Evolutionary conservation across 2,888 invertebrate genomes (phyloP).

Genomic region (Lomographa bimaculata): DNA sequence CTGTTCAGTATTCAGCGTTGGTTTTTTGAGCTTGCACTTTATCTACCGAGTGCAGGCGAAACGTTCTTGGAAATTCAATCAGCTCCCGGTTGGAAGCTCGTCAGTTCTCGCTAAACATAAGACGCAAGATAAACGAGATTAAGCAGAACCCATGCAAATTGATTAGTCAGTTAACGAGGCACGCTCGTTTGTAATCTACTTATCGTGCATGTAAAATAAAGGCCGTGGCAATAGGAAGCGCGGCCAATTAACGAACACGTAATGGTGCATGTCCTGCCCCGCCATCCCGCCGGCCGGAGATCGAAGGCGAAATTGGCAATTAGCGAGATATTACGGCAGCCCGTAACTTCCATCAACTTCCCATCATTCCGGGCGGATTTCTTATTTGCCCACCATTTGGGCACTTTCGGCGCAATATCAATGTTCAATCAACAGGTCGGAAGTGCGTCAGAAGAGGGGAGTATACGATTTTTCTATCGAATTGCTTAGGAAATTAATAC

Average conservation of each 20-base stretch:
- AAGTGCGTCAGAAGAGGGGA: slow-evolving; percentile 27
- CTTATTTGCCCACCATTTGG: slow-evolving; percentile 33
- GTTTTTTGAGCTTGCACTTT: slow-evolving; percentile 13
- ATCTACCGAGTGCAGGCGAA: slow-evolving; percentile 18
- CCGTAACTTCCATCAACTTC: slow-evolving; percentile 40
- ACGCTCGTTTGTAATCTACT: slow-evolving; percentile 14
- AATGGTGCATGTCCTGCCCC: slow-evolving; percentile 50
- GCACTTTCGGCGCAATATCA: slow-evolving; percentile 27
- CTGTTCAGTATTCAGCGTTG: slow-evolving; percentile 22
- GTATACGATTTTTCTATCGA: slow-evolving; percentile 29
- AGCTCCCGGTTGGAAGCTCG: slow-evolving; percentile 11
- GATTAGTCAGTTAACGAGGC: slow-evolving; percentile 9
- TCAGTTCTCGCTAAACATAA: slow-evolving; percentile 13
- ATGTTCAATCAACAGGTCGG: slow-evolving; percentile 45
- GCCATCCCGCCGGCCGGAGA: slow-evolving; percentile 61
- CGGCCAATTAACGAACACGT: slow-evolving; percentile 50
- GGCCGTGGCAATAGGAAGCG: slow-evolving; percentile 42
- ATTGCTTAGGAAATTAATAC: slow-evolving; percentile 26
- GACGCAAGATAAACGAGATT: slow-evolving; percentile 18
- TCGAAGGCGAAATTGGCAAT: slow-evolving; percentile 75
- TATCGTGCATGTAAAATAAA: slow-evolving; percentile 31
- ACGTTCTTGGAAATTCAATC: slow-evolving; percentile 20
- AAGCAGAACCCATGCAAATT: slow-evolving; percentile 16
- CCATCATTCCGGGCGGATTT: slow-evolving; percentile 33
- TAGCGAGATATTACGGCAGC: slow-evolving; percentile 60